A percentile compares a stretch with the other conserved stretches of the same genome.
Conservation (phyloP, 2,797 vertebrate genomes). For the Limosa lapponica region DNA sequence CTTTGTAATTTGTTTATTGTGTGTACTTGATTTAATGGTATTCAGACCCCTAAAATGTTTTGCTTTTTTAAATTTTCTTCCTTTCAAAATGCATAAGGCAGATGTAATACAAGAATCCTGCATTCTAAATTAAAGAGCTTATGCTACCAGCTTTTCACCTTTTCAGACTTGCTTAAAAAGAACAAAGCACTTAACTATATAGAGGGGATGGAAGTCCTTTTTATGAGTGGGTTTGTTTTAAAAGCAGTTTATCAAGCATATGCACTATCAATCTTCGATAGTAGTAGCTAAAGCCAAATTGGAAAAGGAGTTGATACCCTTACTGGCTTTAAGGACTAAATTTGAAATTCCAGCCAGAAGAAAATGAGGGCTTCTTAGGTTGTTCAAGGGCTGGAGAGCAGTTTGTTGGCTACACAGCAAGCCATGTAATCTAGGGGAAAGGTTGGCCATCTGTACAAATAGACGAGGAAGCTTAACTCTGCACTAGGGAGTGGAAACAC, state of each 20-base stretch:
- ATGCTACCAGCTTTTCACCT: background rate
- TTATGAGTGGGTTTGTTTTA: background rate
- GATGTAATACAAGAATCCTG: background rate
- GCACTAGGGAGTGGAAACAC: background rate
- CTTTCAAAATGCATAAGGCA: background rate
- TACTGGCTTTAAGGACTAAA: background rate
- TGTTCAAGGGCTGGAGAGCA: background rate
- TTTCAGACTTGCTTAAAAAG: background rate
- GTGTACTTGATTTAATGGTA: background rate
- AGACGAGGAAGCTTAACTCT: background rate
- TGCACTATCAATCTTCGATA: background rate
- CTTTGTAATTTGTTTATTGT: background rate
- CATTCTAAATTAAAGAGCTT: background rate
- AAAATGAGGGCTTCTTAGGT: background rate
- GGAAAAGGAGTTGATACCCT: background rate
- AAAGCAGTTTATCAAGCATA: background rate
- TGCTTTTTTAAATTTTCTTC: background rate
- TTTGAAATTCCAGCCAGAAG: constrained; percentile 22
- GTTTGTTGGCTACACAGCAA: constrained; percentile 35
- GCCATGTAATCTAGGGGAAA: constrained; percentile 22
- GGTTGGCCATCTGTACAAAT: constrained; percentile 63
- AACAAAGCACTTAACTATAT: background rate
- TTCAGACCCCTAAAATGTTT: background rate
- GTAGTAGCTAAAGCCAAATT: background rate
- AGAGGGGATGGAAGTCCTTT: background rate